These are phyloP conservation scores for Chesias legatella DNA, from an alignment of 2,888 invertebrate species.

Conservation along the genomic window DNA sequence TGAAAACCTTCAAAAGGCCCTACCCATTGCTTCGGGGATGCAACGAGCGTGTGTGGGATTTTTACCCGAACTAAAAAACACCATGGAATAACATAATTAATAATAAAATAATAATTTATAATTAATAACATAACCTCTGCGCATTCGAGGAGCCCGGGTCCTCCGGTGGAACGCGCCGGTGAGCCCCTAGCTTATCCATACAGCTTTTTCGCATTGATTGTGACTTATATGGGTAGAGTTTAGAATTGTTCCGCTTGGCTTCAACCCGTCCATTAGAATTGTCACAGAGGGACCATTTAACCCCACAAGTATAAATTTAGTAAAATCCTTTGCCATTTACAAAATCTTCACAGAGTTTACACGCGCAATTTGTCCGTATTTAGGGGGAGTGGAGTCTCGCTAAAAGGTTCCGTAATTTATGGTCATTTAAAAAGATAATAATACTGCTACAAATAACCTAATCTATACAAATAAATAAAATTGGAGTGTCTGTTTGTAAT, in stretches of 20 bases:
- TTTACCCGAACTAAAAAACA: no score
- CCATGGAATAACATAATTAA: no score
- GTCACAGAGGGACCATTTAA: slow-evolving; percentile 53
- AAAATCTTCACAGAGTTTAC: slow-evolving; percentile 31
- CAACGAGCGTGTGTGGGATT: no score
- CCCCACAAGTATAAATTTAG: slow-evolving; percentile 44
- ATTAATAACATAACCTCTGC: no score
- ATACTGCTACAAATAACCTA: no score
- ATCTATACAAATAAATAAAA: no score
- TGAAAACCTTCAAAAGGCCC: no score
- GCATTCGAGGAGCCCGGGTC: no score
- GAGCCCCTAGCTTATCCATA: slow-evolving; percentile 35
- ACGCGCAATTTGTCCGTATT: slow-evolving; percentile 23
- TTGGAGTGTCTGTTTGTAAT: no score
- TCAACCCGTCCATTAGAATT: slow-evolving; percentile 52
- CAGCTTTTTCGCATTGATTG: slow-evolving; percentile 47
- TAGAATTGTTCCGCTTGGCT: slow-evolving; percentile 40
- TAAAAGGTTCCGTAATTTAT: slow-evolving; percentile 7
- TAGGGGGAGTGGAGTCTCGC: slow-evolving; percentile 17
- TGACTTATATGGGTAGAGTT: slow-evolving; percentile 48
- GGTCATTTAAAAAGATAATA: no score
- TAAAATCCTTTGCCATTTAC: slow-evolving; percentile 39
- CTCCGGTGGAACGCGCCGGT: slow-evolving; percentile 14
- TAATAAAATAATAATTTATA: no score
- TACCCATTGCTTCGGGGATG: no score